These are phyloP conservation scores for Patagioenas fasciata DNA, from an alignment of 2,113 vertebrate species.

Conservation along the genomic window DNA sequence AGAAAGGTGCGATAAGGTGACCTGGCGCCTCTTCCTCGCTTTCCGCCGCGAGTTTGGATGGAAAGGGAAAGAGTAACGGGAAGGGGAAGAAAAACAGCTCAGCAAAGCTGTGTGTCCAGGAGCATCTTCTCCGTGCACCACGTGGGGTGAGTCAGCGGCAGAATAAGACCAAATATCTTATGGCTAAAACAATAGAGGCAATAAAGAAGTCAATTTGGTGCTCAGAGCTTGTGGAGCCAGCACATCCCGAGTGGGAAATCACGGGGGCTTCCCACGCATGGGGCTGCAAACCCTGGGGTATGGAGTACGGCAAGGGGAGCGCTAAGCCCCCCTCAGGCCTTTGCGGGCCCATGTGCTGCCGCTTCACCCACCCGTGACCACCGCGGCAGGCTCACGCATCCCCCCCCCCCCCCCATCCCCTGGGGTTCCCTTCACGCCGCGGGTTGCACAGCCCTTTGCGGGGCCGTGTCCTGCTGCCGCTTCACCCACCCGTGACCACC, in stretches of 20 bases:
- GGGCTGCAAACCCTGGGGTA: rapidly evolving
- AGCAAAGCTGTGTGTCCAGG: rapidly evolving
- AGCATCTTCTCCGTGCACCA: too few relatives aligned
- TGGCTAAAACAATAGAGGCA: rapidly evolving
- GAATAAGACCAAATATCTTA: background rate
- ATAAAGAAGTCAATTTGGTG: background rate
- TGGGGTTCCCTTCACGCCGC: too few relatives aligned
- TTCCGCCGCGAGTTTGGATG: background rate
- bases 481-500: background rate
- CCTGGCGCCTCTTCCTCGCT: background rate
- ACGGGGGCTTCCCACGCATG: too few relatives aligned
- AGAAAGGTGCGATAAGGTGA: too few relatives aligned
- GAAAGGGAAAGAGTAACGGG: rapidly evolving
- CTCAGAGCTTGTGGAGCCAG: too few relatives aligned
- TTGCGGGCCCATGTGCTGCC: background rate
- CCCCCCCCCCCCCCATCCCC: too few relatives aligned
- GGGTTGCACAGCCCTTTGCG: too few relatives aligned
- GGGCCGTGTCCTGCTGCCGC: background rate
- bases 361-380: background rate
- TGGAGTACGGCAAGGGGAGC: background rate
- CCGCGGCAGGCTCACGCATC: too few relatives aligned
- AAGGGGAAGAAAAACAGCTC: background rate
- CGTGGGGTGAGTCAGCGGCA: rapidly evolving
- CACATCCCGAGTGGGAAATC: background rate
- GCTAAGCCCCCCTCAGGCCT: background rate